phyloP scores from a whole-genome alignment of 1,140 invertebrate genomes.

The Geopemphigus sp. region DNA sequence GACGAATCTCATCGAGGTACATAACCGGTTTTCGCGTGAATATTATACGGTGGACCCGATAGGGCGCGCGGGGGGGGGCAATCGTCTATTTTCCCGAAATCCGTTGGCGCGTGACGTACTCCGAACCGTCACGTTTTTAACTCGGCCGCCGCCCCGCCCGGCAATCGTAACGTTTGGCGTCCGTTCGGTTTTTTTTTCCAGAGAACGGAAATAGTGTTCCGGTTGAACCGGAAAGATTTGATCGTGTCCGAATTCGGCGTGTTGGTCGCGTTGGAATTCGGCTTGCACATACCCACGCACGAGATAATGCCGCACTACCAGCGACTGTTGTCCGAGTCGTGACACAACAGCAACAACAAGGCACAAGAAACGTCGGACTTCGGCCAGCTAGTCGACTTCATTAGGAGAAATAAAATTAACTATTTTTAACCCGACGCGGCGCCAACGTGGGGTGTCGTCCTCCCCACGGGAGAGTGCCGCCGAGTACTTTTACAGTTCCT shows the following conservation, averaged over 20 bases:
- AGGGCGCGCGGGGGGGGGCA: too few species aligned
- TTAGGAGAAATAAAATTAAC: constrained; percentile 21
- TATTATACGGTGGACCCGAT: too few species aligned
- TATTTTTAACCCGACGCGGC: neutral
- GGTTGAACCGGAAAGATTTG: constrained; percentile 87
- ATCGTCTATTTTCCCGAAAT: too few species aligned
- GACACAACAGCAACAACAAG: constrained; percentile 57
- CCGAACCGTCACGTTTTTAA: too few species aligned
- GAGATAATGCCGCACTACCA: constrained; percentile 95
- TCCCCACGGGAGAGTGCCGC: too few species aligned
- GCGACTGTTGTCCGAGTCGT: constrained; percentile 83
- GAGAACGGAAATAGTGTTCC: constrained; percentile 86
- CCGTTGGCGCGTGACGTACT: too few species aligned
- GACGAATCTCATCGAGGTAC: constrained; percentile 82
- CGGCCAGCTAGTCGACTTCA: neutral
- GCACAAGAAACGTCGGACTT: neutral
- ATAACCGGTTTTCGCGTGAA: too few species aligned
- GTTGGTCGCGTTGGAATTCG: constrained; percentile 90
- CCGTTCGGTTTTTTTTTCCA: constrained; percentile 60
- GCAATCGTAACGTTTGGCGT: too few species aligned
- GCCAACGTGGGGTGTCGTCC: too few species aligned
- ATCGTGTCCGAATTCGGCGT: constrained; percentile 91
- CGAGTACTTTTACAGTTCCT: too few species aligned
- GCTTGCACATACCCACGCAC: constrained; percentile 83
- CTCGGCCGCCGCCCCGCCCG: too few species aligned